Conservation (phyloP, 2,888 invertebrate species). For the Siphonodentalium dalli region DNA sequence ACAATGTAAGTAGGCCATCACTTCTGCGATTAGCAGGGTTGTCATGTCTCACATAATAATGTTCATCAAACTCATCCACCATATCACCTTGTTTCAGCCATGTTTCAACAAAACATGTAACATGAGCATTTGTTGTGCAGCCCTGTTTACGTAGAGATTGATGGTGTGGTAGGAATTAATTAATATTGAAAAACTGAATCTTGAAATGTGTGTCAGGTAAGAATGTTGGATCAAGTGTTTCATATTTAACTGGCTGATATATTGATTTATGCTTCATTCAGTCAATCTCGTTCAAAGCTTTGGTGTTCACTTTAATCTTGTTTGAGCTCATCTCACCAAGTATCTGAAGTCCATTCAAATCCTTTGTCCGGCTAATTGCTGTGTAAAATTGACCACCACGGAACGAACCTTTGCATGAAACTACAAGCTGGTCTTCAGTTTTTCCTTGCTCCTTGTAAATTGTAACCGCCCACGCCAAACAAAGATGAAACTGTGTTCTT, state of each 20-base stretch:
- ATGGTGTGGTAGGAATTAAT: too few species aligned
- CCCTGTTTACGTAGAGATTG: too few species aligned
- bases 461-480: slow-evolving; percentile 20
- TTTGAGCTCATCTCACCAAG: neutral
- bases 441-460: slow-evolving; percentile 26
- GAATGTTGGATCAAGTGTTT: too few species aligned
- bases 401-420: slow-evolving; percentile 12
- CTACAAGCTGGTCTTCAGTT: slow-evolving; percentile 19
- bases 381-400: slow-evolving; percentile 14
- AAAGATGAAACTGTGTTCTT: slow-evolving; percentile 19
- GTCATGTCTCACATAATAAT: too few species aligned
- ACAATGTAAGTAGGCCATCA: too few species aligned
- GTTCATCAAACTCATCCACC: too few species aligned
- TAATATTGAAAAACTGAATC: too few species aligned
- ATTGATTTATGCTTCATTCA: neutral
- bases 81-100: too few species aligned
- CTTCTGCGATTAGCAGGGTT: too few species aligned
- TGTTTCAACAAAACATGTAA: too few species aligned
- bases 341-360: slow-evolving; percentile 9
- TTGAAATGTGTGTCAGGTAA: too few species aligned
- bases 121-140: too few species aligned
- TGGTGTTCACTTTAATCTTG: slow-evolving; percentile 14
- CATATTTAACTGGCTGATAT: slow-evolving; percentile 6
- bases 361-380: slow-evolving; percentile 16
- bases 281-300: slow-evolving; percentile 2